phyloP scores from a whole-genome alignment of 2,113 vertebrate species.

The Sander lucioperca region DNA sequence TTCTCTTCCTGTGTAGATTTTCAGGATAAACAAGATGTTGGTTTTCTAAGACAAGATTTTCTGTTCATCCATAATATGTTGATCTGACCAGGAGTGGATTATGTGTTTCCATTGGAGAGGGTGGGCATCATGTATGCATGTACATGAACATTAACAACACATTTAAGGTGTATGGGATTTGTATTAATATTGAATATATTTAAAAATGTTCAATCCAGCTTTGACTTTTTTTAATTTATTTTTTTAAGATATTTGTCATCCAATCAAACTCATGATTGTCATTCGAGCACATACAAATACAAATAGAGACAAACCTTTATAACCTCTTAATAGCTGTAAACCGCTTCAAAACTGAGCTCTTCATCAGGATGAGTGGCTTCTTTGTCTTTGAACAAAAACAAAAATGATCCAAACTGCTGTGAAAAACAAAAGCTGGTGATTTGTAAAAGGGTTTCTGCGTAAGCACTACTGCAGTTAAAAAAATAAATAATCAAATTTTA shows the following conservation, averaged over 20 bases:
- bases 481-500: slow-evolving; percentile 7
- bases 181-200: slow-evolving; percentile 34
- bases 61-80: slow-evolving; percentile 39
- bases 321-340: background rate
- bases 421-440: slow-evolving; percentile 23
- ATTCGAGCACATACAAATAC: background rate
- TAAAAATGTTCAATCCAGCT: slow-evolving; percentile 27
- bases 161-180: slow-evolving; percentile 30
- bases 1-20: slow-evolving; percentile 2
- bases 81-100: slow-evolving; percentile 58
- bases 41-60: slow-evolving; percentile 39
- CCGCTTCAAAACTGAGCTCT: slow-evolving; percentile 8
- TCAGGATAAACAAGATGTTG: slow-evolving; percentile 42
- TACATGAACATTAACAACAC: slow-evolving; percentile 3
- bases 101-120: slow-evolving; percentile 32
- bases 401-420: background rate
- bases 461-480: background rate
- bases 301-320: background rate
- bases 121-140: slow-evolving; percentile 22
- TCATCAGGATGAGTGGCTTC: slow-evolving; percentile 25
- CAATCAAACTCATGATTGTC: background rate
- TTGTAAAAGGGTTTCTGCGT: slow-evolving; percentile 4
- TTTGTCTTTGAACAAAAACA: background rate
- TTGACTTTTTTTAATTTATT: slow-evolving; percentile 4
- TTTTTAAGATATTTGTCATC: background rate